A percentile compares a stretch with the other conserved stretches of the same genome.
Evolutionary conservation across 2,888 invertebrate species (phyloP).

Genomic region (Germaria angustata): DNA sequence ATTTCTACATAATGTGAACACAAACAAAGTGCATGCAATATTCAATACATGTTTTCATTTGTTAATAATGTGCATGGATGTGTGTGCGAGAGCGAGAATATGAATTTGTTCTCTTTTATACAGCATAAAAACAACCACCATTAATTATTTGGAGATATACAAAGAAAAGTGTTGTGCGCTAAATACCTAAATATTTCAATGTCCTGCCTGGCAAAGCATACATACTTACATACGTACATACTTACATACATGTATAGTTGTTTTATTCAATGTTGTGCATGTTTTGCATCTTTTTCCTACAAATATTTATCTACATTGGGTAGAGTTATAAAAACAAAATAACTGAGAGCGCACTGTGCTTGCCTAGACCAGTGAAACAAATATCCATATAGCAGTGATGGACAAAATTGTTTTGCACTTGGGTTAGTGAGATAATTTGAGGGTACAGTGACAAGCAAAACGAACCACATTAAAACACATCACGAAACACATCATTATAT

Average conservation of each 20-base stretch:
- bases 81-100: too few species aligned
- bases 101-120: not conserved
- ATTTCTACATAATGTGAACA: not conserved
- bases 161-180: too few species aligned
- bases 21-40: not conserved
- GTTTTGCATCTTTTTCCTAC: slow-evolving; percentile 7
- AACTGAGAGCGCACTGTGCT: not conserved
- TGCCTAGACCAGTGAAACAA: slow-evolving; percentile 27
- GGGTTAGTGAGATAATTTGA: too few species aligned
- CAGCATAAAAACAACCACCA: slow-evolving; percentile 31
- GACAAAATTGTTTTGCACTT: too few species aligned
- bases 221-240: not conserved
- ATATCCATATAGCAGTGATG: too few species aligned
- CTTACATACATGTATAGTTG: not conserved
- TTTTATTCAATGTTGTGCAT: not conserved
- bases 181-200: too few species aligned
- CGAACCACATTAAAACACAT: too few species aligned
- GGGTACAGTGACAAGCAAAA: too few species aligned
- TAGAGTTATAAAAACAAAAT: not conserved
- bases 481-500: too few species aligned
- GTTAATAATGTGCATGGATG: not conserved
- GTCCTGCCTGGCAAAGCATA: not conserved
- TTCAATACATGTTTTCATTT: not conserved
- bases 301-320: not conserved
- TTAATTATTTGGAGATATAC: slow-evolving; percentile 18